These are phyloP conservation scores for Drosophila arizonae DNA, from an alignment of 1,140 invertebrate genomes.

Conservation along the genomic window DNA sequence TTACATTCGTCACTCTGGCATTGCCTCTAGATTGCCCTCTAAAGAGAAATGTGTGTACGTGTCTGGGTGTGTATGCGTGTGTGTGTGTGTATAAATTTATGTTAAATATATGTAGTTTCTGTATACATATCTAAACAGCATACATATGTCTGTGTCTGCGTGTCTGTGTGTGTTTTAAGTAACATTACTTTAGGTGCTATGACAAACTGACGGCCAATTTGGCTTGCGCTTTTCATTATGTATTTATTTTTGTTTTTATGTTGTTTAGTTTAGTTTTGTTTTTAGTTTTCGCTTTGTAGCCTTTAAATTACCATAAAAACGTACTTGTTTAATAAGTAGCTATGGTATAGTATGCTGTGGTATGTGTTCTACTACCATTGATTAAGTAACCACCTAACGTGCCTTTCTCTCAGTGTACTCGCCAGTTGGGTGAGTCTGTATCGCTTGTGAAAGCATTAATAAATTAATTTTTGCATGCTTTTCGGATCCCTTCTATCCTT, in stretches of 20 bases:
- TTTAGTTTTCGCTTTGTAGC: slow-evolving; percentile 35
- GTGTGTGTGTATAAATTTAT: slow-evolving; percentile 9
- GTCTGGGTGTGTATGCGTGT: slow-evolving; percentile 12
- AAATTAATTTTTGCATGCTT: slow-evolving; percentile 46
- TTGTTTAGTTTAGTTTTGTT: slow-evolving; percentile 24
- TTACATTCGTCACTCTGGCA: slow-evolving; percentile 62
- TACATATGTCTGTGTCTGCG: slow-evolving; percentile 12
- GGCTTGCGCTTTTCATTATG: slow-evolving; percentile 47
- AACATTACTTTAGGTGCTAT: slow-evolving; percentile 68
- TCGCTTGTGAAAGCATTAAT: slow-evolving; percentile 53
- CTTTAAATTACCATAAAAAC: slow-evolving; percentile 31
- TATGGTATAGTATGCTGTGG: slow-evolving; percentile 29
- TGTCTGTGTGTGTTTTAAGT: slow-evolving; percentile 47
- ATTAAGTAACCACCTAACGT: slow-evolving; percentile 65
- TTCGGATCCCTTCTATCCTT: slow-evolving; percentile 36
- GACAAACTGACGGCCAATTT: slow-evolving; percentile 64
- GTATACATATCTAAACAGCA: slow-evolving; percentile 36
- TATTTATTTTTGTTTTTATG: slow-evolving; percentile 14
- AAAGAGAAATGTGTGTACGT: slow-evolving; percentile 15
- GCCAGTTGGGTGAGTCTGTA: slow-evolving; percentile 50
- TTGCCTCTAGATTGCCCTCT: slow-evolving; percentile 46
- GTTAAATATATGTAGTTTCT: slow-evolving; percentile 29
- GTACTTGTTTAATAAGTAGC: slow-evolving; percentile 33
- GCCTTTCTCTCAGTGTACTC: slow-evolving; percentile 43
- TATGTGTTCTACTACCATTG: slow-evolving; percentile 40